Conservation (phyloP, 2,113 vertebrate genomes). For the Garra rufa region DNA sequence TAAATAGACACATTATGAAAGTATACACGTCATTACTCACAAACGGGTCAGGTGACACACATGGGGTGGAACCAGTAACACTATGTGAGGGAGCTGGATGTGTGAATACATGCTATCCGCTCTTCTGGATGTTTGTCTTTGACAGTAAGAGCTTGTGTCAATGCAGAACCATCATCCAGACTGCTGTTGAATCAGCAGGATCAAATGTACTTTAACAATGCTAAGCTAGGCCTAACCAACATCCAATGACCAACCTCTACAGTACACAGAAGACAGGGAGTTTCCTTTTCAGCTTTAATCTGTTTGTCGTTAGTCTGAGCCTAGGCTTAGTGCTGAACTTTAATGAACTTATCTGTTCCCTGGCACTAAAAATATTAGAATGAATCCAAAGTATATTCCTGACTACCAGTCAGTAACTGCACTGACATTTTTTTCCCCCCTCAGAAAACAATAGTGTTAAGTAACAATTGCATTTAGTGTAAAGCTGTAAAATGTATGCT, state of each 20-base stretch:
- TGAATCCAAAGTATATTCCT: no score
- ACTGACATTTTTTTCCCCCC: no score
- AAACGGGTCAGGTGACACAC: not conserved
- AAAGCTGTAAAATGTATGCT: no score
- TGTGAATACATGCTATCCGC: not conserved
- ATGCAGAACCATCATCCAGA: not conserved
- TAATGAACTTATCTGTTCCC: not conserved
- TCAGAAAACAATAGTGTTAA: no score
- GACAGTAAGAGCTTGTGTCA: not conserved
- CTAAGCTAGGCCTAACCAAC: not conserved
- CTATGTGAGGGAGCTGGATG: not conserved
- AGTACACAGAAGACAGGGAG: not conserved
- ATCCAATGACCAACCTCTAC: not conserved
- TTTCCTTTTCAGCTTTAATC: slow-evolving; percentile 5
- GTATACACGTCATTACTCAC: not conserved
- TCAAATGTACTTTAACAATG: not conserved
- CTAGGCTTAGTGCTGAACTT: not conserved
- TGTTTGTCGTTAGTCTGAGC: not conserved
- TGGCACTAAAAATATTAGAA: not conserved
- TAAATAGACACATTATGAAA: not conserved
- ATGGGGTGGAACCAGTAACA: not conserved
- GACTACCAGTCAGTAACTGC: no score
- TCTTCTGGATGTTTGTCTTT: not conserved
- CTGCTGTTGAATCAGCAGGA: not conserved
- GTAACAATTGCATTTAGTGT: no score